Evolutionary conservation across 2,113 vertebrate species (phyloP).

Genomic region (human): GRCh38 chr20:40790001-40790500

Average conservation of each 20-base stretch:
- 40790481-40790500: not conserved
- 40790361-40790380: not conserved
- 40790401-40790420: not conserved
- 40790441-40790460: not conserved
- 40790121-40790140: not conserved
- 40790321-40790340: not conserved
- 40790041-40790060: not conserved
- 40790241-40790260: not conserved
- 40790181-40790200: not conserved
- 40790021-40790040: not conserved
- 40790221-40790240: not conserved
- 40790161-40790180: not conserved
- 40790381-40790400: not conserved
- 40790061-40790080: not conserved
- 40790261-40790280: not conserved
- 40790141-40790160: not conserved
- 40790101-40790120: not conserved
- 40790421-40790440: not conserved
- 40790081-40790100: not conserved
- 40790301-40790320: not conserved
- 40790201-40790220: not conserved
- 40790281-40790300: not conserved
- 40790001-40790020: rapidly evolving
- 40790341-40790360: not conserved
- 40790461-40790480: not conserved